Evolutionary conservation across 2,888 invertebrate species (phyloP).

Genomic region (Corythucha ciliata): DNA sequence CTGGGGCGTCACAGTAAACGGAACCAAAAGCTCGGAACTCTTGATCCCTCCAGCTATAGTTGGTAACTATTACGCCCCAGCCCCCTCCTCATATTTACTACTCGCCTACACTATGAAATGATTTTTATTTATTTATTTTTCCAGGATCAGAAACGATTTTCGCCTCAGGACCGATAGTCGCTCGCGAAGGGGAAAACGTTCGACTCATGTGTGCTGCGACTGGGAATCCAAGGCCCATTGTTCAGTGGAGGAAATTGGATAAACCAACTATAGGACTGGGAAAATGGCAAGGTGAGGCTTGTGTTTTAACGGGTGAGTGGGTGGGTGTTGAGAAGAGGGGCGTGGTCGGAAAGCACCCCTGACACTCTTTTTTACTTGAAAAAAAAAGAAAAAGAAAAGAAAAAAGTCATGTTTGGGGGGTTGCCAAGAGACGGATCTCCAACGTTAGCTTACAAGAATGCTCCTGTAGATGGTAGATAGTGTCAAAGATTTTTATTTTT

Average conservation of each 20-base stretch:
- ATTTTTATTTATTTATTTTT: not conserved
- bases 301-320: too few relatives aligned
- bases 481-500: too few relatives aligned
- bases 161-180: constrained; percentile 52
- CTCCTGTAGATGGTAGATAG: too few relatives aligned
- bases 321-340: too few relatives aligned
- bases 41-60: constrained; percentile 80
- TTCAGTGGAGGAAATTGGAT: constrained; percentile 61
- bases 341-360: too few relatives aligned
- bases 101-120: not conserved
- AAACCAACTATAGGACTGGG: constrained; percentile 49
- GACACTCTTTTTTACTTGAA: too few relatives aligned
- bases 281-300: constrained; percentile 46
- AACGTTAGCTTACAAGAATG: too few relatives aligned
- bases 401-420: too few relatives aligned
- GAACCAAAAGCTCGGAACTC: constrained; percentile 51
- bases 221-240: constrained; percentile 64
- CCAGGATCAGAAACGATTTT: constrained; percentile 28
- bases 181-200: constrained; percentile 70
- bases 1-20: constrained; percentile 56
- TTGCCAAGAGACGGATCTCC: too few relatives aligned
- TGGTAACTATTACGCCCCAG: constrained; percentile 44
- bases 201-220: constrained; percentile 71
- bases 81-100: not conserved
- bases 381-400: too few relatives aligned